phyloP scores from a whole-genome alignment of 2,113 vertebrate genomes.

The Phainopepla nitens region DNA sequence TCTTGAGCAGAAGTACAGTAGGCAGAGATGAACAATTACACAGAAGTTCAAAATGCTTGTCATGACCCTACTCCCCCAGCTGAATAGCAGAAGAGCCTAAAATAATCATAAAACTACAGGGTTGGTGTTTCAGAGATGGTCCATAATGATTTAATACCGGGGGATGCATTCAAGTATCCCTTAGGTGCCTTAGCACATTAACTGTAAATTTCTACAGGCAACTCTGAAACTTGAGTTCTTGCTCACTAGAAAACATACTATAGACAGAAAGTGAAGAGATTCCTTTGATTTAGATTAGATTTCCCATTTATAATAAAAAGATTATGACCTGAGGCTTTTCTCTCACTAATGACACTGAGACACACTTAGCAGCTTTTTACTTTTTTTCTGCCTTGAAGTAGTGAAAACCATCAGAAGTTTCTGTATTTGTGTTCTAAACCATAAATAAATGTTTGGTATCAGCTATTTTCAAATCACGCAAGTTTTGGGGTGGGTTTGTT shows the following conservation, averaged over 20 bases:
- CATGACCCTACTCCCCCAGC: neutral
- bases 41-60: neutral
- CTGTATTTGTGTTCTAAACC: neutral
- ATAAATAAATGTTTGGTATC: neutral
- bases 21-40: neutral
- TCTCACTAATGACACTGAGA: neutral
- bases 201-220: neutral
- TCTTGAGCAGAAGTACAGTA: neutral
- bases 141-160: neutral
- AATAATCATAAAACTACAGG: neutral
- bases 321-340: neutral
- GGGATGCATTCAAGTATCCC: neutral
- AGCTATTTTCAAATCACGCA: neutral
- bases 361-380: neutral
- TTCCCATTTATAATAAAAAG: neutral
- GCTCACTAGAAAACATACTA: neutral
- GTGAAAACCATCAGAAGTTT: neutral
- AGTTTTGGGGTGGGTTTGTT: neutral
- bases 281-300: neutral
- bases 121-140: neutral
- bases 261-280: neutral
- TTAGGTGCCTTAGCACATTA: neutral
- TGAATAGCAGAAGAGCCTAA: neutral
- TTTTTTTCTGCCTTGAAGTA: neutral
- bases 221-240: neutral